Evolutionary conservation across 2,888 invertebrate species (phyloP), one percentile per base, ranked within the genome.

Genomic region (Spicauda simplicius): DNA sequence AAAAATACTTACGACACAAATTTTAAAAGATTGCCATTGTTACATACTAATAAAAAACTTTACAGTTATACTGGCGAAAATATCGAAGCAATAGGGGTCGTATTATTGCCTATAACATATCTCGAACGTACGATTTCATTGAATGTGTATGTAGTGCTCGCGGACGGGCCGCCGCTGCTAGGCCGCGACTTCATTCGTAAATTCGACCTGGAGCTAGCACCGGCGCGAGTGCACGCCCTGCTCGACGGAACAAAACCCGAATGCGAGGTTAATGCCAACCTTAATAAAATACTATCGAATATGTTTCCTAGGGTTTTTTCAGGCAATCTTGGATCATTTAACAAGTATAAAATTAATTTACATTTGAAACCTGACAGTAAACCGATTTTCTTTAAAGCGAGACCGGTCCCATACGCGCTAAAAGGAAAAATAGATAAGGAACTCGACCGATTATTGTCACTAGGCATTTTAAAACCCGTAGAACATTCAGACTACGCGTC

Each of bases 381-480:
- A n/a, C 73, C 73, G 8, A 70, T 72, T 20, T 74, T 75, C 64
- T 71, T 65, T 18, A 73, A 73, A 33, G 64, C 71, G 0, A 69
- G 73, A 0, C 54, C 72, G 2, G 67, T 70, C n/a, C 65, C 73
- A 1, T 73, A 65, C 52, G 56, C 72, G 0, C 33, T n/a, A n/a
- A n/a, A n/a, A 19, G 64, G 66, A 11, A 73, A 73, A 63, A 62
- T 73, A 30, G 55, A 64, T 11, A 55, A 52, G 18, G 66, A 70
- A 59, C 14, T 72, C 0, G 68, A 72, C 48, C 50, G 68, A 11
- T 60, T 72, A 48, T n/a, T 4, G 25, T 25, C 25, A 25, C 25
- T 71, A 64, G 70, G 69, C 18, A 63, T 70, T 19, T 55, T 72
- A 37, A n/a, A 63, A 25, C 70, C 73, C 0, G 56, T 71, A 0